Evolutionary conservation across 2,888 invertebrate genomes (phyloP), one percentile per base, ranked within the genome.

Genomic region (Chesias legatella): DNA sequence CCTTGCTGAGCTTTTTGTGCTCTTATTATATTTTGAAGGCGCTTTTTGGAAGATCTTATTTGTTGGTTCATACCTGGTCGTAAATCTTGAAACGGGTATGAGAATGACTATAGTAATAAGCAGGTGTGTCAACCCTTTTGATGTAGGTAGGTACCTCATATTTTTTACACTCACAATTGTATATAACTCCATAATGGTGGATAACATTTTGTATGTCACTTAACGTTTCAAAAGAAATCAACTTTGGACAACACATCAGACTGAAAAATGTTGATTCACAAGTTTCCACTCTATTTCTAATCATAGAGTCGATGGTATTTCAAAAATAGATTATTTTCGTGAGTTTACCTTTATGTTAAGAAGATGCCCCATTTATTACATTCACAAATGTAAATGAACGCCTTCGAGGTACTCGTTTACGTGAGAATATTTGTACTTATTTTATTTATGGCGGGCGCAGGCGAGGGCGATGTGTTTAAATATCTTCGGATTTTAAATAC

Each of bases 371-470:
- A 81, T 86, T 85, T 86, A 83, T 84, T 79, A 84, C 83, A 81
- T 83, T 82, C 77, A 79, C 79, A 75, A 79, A 84, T 83, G 81
- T 85, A 84, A 86, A 85, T 83, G 80, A 81, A 85, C 78, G 83
- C 73, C 75, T 80, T 77, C 77, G 78, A 75, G 71, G 80, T 84
- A 81, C 80, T 76, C 77, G 80, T 70, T 83, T 85, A 85, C 86
- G 86, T 88, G 86, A 88, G 85, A 86, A 86, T 86, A 88, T 88
- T 84, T 85, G 80, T 86, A 84, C 86, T 86, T 85, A 83, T 85
- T 85, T 86, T 83, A 86, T 88, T 86, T 86, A 86, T 84, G 85
- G 85, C 69, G 64, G 64, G 76, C 71, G 69, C 67, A 67, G 73
- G 77, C 80, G 80, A 80, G 79, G 81, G 81, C 74, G 82, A 79